Percentiles rank a stretch among this genome's conserved stretches.
Evolutionary conservation across 2,888 invertebrate genomes (phyloP).

Genomic region (Cancer borealis): DNA sequence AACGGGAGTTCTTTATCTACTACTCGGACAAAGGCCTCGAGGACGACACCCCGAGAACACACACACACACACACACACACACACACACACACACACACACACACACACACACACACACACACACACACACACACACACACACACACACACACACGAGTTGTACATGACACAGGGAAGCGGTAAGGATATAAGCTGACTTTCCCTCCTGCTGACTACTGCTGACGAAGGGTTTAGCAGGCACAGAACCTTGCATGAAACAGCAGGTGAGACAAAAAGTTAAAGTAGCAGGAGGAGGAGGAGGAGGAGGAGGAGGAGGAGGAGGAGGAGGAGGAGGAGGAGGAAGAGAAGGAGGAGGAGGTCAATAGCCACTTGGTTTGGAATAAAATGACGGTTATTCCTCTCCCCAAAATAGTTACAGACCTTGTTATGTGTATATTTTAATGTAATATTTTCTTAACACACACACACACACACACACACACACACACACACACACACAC

Average conservation of each 20-base stretch:
- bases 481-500: slow-evolving; percentile 22
- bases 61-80: background rate
- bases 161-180: background rate
- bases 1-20: background rate
- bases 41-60: background rate
- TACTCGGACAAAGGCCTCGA: background rate
- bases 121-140: background rate
- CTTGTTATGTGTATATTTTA: slow-evolving; percentile 11
- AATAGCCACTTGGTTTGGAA: background rate
- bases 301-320: background rate
- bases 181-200: background rate
- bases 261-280: background rate
- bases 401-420: slow-evolving; percentile 15
- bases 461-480: slow-evolving; percentile 32
- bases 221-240: background rate
- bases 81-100: too few relatives aligned
- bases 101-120: background rate
- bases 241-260: slow-evolving; percentile 24
- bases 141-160: background rate
- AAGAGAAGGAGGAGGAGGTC: background rate
- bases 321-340: background rate
- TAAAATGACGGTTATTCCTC: background rate
- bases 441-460: background rate
- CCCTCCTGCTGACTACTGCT: background rate
- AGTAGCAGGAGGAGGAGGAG: background rate